Conservation (phyloP, 2,888 invertebrate genomes). For the Platycheirus rosarum region DNA sequence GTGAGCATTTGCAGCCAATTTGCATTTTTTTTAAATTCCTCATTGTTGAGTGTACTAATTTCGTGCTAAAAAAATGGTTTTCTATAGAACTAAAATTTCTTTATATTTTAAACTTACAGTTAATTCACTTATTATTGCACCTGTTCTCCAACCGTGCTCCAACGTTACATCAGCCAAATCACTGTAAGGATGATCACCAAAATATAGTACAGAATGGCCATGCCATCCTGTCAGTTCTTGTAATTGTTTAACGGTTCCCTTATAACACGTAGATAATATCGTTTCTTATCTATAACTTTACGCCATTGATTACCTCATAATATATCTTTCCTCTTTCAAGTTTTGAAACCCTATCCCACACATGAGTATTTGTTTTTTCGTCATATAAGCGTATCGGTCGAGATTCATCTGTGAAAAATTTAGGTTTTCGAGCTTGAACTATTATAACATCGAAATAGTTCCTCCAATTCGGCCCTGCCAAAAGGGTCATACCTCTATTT, state of each 20-base stretch:
- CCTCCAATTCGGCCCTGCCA: conserved; percentile 94
- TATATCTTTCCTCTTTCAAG: conserved; percentile 95
- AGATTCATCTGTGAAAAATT: conserved; percentile 96
- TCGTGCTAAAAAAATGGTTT: conserved; percentile 87
- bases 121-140: conserved; percentile 97
- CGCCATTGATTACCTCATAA: conserved; percentile 88
- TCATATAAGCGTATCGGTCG: conserved; percentile 95
- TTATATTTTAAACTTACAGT: conserved; percentile 85
- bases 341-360: conserved; percentile 95
- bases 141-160: conserved; percentile 98
- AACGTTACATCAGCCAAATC: conserved; percentile 98
- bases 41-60: conserved; percentile 92
- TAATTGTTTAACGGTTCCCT: conserved; percentile 96
- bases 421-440: conserved; percentile 97
- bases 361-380: conserved; percentile 89
- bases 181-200: conserved; percentile 98
- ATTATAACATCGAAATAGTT: conserved; percentile 96
- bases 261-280: neutral
- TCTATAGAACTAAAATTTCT: neutral
- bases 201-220: conserved; percentile 96
- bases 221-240: conserved; percentile 96
- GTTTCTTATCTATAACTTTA: neutral
- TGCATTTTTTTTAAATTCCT: conserved; percentile 92
- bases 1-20: conserved; percentile 97
- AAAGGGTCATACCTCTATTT: conserved; percentile 94